Conservation (phyloP, 2,113 vertebrate species). For the Campylomormyrus numenius region DNA sequence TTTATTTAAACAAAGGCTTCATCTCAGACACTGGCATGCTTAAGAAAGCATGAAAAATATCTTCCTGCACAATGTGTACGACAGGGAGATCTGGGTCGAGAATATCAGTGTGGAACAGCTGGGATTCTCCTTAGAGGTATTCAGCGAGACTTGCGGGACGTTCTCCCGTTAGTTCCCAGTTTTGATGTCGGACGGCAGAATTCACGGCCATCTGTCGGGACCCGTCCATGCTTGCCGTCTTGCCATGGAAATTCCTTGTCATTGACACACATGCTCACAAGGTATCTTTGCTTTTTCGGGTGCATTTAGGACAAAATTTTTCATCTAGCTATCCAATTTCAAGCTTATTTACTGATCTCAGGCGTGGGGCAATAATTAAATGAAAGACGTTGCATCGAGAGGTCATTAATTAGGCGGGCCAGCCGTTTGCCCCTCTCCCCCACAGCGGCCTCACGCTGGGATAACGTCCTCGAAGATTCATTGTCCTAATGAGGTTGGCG, state of each 20-base stretch:
- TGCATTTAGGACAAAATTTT: background rate
- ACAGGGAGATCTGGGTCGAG: background rate
- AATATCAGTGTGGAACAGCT: background rate
- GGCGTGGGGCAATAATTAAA: constrained; percentile 35
- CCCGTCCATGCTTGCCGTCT: background rate
- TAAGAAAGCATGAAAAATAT: background rate
- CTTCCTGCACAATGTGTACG: background rate
- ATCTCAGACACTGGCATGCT: background rate
- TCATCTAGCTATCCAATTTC: background rate
- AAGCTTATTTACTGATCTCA: constrained; percentile 44
- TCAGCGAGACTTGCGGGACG: background rate
- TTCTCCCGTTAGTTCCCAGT: background rate
- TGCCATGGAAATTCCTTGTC: background rate
- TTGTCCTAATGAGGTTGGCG: constrained; percentile 42
- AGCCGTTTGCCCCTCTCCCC: constrained; percentile 31
- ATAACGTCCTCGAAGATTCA: constrained; percentile 32
- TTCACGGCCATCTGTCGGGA: background rate
- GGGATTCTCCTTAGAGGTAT: background rate
- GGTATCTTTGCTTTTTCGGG: background rate
- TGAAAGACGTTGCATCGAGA: constrained; percentile 38
- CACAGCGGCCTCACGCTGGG: constrained; percentile 38
- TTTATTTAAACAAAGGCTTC: background rate
- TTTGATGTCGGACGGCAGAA: background rate
- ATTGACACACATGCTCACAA: background rate
- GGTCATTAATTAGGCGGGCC: constrained; percentile 37